phyloP scores from a whole-genome alignment of 2,113 vertebrate species.

The Xenus cinereus region DNA sequence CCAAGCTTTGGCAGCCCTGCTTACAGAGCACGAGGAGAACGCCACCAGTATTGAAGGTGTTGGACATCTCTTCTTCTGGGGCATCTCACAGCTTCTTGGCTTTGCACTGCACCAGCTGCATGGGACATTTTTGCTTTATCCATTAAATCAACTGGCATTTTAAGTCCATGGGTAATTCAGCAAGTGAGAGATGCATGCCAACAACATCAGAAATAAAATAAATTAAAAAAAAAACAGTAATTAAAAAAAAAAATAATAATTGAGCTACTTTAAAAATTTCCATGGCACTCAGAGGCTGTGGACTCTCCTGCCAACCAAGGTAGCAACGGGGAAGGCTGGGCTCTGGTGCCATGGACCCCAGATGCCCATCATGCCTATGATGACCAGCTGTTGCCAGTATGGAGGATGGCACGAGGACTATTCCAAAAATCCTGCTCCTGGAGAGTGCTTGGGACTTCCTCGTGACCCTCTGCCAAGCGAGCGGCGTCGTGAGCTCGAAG shows the following conservation, averaged over 20 bases:
- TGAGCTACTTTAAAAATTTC: neutral
- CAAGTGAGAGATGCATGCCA: neutral
- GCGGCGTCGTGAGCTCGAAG: neutral
- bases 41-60: rapidly evolving
- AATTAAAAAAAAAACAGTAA: neutral
- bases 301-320: neutral
- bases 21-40: rapidly evolving
- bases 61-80: neutral
- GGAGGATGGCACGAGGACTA: neutral
- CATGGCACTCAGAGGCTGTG: neutral
- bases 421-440: neutral
- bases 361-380: neutral
- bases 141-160: neutral
- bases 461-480: neutral
- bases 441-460: neutral
- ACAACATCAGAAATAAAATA: neutral
- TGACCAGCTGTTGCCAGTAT: neutral
- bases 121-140: rapidly evolving
- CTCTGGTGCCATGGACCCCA: neutral
- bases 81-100: neutral
- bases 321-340: neutral
- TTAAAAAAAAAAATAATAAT: neutral
- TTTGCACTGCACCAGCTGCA: neutral
- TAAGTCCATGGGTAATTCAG: neutral
- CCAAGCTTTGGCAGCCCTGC: neutral